Base-by-base conservation (phyloP, 2,888 invertebrate species). In the Netelia virgata region DNA sequence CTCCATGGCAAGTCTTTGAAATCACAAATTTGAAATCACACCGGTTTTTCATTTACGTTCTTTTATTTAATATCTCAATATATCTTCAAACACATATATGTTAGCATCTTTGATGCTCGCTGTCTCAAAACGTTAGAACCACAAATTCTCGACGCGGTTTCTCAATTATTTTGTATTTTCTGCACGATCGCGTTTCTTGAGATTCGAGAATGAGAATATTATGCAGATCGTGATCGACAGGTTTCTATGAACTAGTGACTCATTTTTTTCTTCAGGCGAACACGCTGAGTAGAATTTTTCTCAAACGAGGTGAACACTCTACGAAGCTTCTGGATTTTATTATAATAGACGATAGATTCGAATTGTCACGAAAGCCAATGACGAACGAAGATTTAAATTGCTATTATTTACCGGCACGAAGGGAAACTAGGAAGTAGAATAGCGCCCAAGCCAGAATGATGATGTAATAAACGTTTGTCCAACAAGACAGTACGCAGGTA, bases 381-480 rank as follows among this genome's bases (percentile, higher is more conserved):
- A 57, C 11, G 3, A 43, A 3, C 8, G 9, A 68, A 76, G 3
- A 18, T 64, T 9, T 1, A 8, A 36, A 11, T n/a, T 68, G 14
- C 14, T 68, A n/a, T 76, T 74, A 89, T 90, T 94, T 94, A 97
- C 97, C 97, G 91, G 97, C 94, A 94, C 97, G 94, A 94, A 97
- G 96, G 3, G 98, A 98, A 96, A 97, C 97, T 94, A 98, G 97
- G 94, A 99, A 97, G 94, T 99, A 99, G 94, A 98, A 99, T 88
- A 99, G 96, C 1, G 99, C 99, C 99, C 99, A 99, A 0, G 99
- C 98, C 88, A 99, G 95, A 88, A 99, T 98, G 18, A 99, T 98
- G 90, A 99, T 99, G 95, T 99, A 99, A 95, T 99, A 99, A 73
- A 98, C 97, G 93, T 99, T 99, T 96, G 99, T 97, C 99, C 99